Percentiles rank a stretch among this genome's conserved stretches.
These are phyloP conservation scores for Rhamnusium bicolor DNA, from an alignment of 2,888 invertebrate genomes.

Conservation along the genomic window DNA sequence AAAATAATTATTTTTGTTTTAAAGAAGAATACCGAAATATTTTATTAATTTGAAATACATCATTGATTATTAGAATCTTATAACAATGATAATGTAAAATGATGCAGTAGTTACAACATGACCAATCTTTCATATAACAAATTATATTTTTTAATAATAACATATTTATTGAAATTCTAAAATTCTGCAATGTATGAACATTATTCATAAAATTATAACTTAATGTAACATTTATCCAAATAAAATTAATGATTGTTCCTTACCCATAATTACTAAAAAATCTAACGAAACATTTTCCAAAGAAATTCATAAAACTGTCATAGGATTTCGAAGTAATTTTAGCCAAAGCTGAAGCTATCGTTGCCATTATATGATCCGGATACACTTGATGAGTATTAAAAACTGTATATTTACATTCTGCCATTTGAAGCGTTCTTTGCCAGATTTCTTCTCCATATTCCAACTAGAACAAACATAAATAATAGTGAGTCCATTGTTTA, in stretches of 20 bases:
- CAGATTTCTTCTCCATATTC: slow-evolving; percentile 89
- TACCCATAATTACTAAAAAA: slow-evolving; percentile 92
- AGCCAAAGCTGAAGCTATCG: slow-evolving; percentile 84
- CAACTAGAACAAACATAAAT: slow-evolving; percentile 72
- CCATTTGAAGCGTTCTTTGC: slow-evolving; percentile 80
- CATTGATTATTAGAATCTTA: no score
- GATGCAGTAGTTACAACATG: no score
- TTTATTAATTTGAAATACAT: no score
- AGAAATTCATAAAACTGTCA: slow-evolving; percentile 89
- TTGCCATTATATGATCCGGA: slow-evolving; percentile 85
- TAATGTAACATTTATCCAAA: no score
- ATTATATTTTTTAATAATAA: no score
- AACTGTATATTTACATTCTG: slow-evolving; percentile 81
- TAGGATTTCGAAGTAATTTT: slow-evolving; percentile 76
- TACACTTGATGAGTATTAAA: slow-evolving; percentile 91
- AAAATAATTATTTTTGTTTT: no score
- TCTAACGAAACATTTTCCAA: slow-evolving; percentile 91
- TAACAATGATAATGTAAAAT: no score
- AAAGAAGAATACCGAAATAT: no score
- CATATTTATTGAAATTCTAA: no score
- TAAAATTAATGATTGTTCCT: slow-evolving; percentile 45
- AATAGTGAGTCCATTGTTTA: not conserved
- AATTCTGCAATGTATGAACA: no score
- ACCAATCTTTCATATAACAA: no score
- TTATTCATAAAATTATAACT: no score